phyloP scores from a whole-genome alignment of 2,888 invertebrate genomes.

The Clostera curtula region DNA sequence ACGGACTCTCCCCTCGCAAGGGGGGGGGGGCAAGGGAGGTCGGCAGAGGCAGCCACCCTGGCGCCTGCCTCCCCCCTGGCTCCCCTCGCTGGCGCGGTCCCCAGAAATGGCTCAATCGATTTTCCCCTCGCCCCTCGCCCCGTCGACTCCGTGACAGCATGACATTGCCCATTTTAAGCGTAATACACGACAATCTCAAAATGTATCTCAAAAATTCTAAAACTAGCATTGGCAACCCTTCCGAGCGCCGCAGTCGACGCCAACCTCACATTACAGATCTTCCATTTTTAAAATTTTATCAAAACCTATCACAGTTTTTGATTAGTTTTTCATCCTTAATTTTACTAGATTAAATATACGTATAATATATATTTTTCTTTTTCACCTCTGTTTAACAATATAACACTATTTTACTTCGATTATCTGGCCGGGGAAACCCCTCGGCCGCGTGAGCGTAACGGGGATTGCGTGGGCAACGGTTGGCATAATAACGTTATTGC shows the following conservation, averaged over 20 bases:
- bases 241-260: conserved; percentile 27
- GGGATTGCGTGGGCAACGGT: conserved; percentile 28
- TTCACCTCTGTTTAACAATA: conserved; percentile 67
- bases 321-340: conserved; percentile 73
- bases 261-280: conserved; percentile 16
- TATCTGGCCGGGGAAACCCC: conserved; percentile 34
- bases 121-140: conserved; percentile 9
- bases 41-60: conserved; percentile 10
- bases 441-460: conserved; percentile 32
- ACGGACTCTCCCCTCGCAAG: conserved; percentile 33
- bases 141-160: conserved; percentile 18
- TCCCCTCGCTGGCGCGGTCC: conserved; percentile 26
- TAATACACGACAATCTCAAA: conserved; percentile 34
- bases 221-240: conserved; percentile 38
- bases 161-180: conserved; percentile 21
- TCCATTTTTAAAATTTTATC: conserved; percentile 70
- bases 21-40: conserved; percentile 19
- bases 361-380: conserved; percentile 65
- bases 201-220: conserved; percentile 55
- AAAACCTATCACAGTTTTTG: conserved; percentile 76
- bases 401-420: conserved; percentile 69
- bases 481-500: conserved; percentile 29
- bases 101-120: conserved; percentile 26
- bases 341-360: conserved; percentile 74
- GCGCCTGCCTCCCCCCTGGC: conserved; percentile 16